phyloP scores from a whole-genome alignment of 2,888 invertebrate species.

The Cataglyphis albicans region DNA sequence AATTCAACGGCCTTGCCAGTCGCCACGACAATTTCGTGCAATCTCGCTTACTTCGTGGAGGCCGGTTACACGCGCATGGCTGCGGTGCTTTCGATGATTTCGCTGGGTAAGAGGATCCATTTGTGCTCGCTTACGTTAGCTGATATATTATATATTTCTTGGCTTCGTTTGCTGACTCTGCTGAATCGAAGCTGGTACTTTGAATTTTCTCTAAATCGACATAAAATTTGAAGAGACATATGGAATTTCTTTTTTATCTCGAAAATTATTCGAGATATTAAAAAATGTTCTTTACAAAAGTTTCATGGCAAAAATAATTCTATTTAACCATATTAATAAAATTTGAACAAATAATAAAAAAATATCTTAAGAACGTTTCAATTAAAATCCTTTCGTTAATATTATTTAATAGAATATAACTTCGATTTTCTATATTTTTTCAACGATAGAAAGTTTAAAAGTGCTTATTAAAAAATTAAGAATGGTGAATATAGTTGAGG shows the following conservation, averaged over 20 bases:
- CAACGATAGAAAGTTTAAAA: background rate
- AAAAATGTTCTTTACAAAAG: no score
- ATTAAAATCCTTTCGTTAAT: background rate
- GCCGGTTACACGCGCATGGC: conserved; percentile 57
- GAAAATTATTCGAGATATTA: no score
- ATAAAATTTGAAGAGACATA: background rate
- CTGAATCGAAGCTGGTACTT: background rate
- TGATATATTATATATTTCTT: background rate
- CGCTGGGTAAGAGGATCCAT: conserved; percentile 70
- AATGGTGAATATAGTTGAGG: background rate
- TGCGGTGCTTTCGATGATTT: conserved; percentile 58
- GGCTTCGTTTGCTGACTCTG: background rate
- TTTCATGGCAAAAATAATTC: no score
- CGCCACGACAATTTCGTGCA: conserved; percentile 56
- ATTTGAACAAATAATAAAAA: no score
- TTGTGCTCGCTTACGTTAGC: conserved; percentile 3
- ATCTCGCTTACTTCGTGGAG: conserved; percentile 64
- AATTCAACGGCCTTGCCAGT: conserved; percentile 45
- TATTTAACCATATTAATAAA: no score
- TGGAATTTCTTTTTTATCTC: background rate
- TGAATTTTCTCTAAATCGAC: background rate
- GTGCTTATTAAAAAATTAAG: background rate
- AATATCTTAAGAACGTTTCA: background rate
- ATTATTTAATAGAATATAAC: background rate
- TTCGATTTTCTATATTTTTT: background rate